Base-by-base conservation (phyloP, 2,797 vertebrate genomes). In the Ctenochaetus hawaiiensis region DNA sequence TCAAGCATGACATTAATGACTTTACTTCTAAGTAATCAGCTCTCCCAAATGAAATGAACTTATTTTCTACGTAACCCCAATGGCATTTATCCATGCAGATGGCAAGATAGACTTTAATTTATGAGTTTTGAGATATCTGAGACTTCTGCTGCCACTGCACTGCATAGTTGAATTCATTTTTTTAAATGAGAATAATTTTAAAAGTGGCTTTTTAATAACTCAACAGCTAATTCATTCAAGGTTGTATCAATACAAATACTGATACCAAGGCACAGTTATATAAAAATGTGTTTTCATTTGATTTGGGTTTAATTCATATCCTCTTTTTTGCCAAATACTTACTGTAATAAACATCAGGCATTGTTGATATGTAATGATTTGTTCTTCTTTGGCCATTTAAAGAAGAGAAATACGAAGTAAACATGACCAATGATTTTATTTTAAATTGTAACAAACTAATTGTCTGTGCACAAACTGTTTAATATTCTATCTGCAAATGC, bases 131-230 rank as follows among this genome's bases (percentile, higher is more conserved):
- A 62, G 20, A 52, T 52, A 59, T 48, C 8, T 12, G 3, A 62
- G 26, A 53, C 8, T 52, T 41, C 57, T 47, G 39, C 23, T 4
- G 13, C 5, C 18, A 30, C 18, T 6, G 0, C 47, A 66, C 10
- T 43, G 20, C n/a, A 65, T n/a, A 9, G 22, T 7, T 20, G 12
- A 58, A 43, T 30, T 49, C 17, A 62, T 11, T 64, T 10, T 10
- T 39, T 57, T 39, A 61, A 7, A 60, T 39, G 4, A 4, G 54
- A 71, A 44, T 8, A 43, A 48, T 8, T 30, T 65, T 13, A 70
- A 71, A 75, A 37, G 39, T 44, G 20, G 22, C 34, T 56, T 71
- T 56, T 45, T 12, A 20, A 68, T 62, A 67, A 47, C 20, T 41
- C 17, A 45, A 37, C 43, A 68, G 18, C n/a, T 51, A 60, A 20